Conservation (phyloP, 2,888 invertebrate genomes). For the Drosophila mulleri region DNA sequence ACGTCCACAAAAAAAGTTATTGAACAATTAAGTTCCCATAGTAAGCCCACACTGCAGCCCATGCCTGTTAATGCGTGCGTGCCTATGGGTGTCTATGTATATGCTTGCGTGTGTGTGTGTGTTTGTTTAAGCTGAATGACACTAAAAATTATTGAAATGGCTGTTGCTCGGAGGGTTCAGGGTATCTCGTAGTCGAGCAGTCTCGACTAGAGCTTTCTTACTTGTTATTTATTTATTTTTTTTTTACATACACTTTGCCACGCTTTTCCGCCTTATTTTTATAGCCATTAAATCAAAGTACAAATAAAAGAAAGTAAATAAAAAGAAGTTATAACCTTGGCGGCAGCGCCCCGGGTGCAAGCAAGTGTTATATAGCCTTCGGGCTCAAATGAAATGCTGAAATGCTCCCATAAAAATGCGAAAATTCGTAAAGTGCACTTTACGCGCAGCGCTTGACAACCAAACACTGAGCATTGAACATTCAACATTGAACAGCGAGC, state of each 20-base stretch:
- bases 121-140: too few relatives aligned
- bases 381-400: slow-evolving; percentile 64
- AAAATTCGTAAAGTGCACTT: slow-evolving; percentile 79
- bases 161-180: too few relatives aligned
- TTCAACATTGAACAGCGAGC: neutral
- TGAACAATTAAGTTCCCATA: too few relatives aligned
- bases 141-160: too few relatives aligned
- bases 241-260: slow-evolving; percentile 37
- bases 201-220: too few relatives aligned
- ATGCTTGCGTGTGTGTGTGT: too few relatives aligned
- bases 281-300: slow-evolving; percentile 76
- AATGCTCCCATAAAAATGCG: slow-evolving; percentile 77
- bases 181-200: too few relatives aligned
- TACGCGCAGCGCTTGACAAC: slow-evolving; percentile 25
- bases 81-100: too few relatives aligned
- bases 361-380: slow-evolving; percentile 46
- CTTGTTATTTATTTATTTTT: slow-evolving; percentile 18
- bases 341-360: neutral
- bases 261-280: slow-evolving; percentile 45
- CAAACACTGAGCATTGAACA: neutral
- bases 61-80: too few relatives aligned
- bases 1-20: too few relatives aligned
- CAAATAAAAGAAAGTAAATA: slow-evolving; percentile 77
- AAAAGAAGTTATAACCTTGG: slow-evolving; percentile 65
- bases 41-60: too few relatives aligned